Percentiles rank a stretch among this genome's conserved stretches.
phyloP scores from a whole-genome alignment of 2,888 invertebrate species.

The Hydriomena furcata region DNA sequence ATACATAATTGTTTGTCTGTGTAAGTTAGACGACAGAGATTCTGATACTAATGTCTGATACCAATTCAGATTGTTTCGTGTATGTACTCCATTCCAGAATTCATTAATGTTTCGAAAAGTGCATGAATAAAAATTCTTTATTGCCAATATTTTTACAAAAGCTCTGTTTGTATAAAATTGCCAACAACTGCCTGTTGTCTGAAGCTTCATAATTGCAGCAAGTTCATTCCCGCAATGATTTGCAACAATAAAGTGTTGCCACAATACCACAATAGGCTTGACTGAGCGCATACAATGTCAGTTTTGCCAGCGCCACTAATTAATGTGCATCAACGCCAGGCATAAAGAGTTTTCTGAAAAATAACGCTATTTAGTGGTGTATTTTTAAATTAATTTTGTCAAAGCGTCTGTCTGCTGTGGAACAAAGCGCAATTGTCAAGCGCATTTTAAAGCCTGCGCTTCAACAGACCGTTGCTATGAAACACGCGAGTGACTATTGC shows the following conservation, averaged over 20 bases:
- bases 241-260: slow-evolving; percentile 51
- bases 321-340: slow-evolving; percentile 50
- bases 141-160: neutral
- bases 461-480: neutral
- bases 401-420: slow-evolving; percentile 20
- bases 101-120: too few relatives aligned
- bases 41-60: too few relatives aligned
- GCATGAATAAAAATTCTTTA: too few relatives aligned
- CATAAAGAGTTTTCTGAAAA: slow-evolving; percentile 28
- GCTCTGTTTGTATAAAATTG: slow-evolving; percentile 3
- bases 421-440: slow-evolving; percentile 26
- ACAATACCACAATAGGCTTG: slow-evolving; percentile 58
- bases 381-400: slow-evolving; percentile 35
- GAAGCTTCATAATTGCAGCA: slow-evolving; percentile 26
- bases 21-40: too few relatives aligned
- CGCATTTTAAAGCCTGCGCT: slow-evolving; percentile 8
- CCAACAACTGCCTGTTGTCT: slow-evolving; percentile 15
- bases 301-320: slow-evolving; percentile 57
- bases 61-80: too few relatives aligned
- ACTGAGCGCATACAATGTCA: slow-evolving; percentile 52
- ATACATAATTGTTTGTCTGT: too few relatives aligned
- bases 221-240: slow-evolving; percentile 37
- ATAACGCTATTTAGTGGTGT: slow-evolving; percentile 34
- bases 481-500: neutral
- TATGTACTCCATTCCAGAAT: too few relatives aligned